A percentile compares a stretch with the other conserved stretches of the same genome.
Evolutionary conservation across 2,797 vertebrate species (phyloP).

Genomic region (Falco concolor): DNA sequence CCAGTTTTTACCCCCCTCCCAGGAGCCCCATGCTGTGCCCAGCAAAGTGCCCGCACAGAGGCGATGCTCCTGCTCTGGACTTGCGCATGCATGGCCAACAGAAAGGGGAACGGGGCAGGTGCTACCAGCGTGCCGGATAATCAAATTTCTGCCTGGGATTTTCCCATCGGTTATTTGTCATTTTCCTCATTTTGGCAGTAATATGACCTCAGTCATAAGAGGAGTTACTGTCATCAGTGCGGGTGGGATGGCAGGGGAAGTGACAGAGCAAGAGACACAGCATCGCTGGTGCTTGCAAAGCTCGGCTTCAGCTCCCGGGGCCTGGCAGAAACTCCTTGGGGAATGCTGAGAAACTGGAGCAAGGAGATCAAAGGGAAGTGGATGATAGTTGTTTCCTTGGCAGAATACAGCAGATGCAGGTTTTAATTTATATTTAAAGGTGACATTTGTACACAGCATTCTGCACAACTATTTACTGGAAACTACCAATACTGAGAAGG

Average conservation of each 20-base stretch:
- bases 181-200: background rate
- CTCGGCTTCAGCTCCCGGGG: background rate
- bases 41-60: rapidly evolving
- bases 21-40: background rate
- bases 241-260: background rate
- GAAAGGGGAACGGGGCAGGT: rapidly evolving
- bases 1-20: background rate
- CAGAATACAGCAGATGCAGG: background rate
- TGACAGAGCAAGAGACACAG: background rate
- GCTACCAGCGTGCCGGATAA: background rate
- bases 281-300: background rate
- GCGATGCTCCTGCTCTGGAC: rapidly evolving
- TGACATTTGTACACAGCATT: background rate
- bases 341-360: background rate
- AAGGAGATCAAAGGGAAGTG: background rate
- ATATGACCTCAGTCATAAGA: rapidly evolving
- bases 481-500: background rate
- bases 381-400: background rate
- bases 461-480: background rate
- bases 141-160: background rate
- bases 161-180: background rate
- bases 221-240: rapidly evolving
- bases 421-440: background rate
- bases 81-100: rapidly evolving
- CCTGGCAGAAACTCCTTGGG: background rate